Evolutionary conservation across 2,888 invertebrate genomes (phyloP).

Genomic region (Petrophora chlorosata): DNA sequence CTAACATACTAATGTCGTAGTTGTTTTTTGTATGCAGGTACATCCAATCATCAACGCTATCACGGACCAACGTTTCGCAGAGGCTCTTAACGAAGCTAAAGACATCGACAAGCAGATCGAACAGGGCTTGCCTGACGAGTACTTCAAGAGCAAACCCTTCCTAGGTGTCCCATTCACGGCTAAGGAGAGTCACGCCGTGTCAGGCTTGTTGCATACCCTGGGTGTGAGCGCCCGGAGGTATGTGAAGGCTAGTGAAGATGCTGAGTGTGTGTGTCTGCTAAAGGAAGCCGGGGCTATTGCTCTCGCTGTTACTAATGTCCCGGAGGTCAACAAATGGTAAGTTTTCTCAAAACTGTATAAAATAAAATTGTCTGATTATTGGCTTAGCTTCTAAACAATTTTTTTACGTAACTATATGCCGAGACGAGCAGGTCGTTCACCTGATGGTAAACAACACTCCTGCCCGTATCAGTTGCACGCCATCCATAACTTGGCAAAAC

Average conservation of each 20-base stretch:
- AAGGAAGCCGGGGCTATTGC: slow-evolving; percentile 93
- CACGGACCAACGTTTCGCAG: slow-evolving; percentile 90
- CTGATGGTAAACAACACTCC: too few relatives aligned
- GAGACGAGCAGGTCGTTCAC: too few relatives aligned
- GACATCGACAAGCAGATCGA: slow-evolving; percentile 88
- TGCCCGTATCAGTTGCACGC: too few relatives aligned
- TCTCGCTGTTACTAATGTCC: slow-evolving; percentile 95
- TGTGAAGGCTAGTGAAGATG: slow-evolving; percentile 87
- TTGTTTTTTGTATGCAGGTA: slow-evolving; percentile 57
- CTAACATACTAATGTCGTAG: neutral
- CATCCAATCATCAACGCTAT: slow-evolving; percentile 92
- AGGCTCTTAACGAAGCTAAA: slow-evolving; percentile 90
- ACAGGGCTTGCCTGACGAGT: slow-evolving; percentile 83
- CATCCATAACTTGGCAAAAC: too few relatives aligned
- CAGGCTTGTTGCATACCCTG: slow-evolving; percentile 88
- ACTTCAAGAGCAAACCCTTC: slow-evolving; percentile 89
- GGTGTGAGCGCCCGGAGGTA: slow-evolving; percentile 86
- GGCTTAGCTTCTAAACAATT: too few relatives aligned
- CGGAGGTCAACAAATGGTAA: slow-evolving; percentile 95
- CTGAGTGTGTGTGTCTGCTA: slow-evolving; percentile 88
- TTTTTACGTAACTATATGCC: too few relatives aligned
- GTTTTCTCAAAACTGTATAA: too few relatives aligned
- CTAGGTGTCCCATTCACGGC: slow-evolving; percentile 96
- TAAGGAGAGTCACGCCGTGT: slow-evolving; percentile 93
- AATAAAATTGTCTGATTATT: too few relatives aligned